phyloP scores from a whole-genome alignment of 1,140 invertebrate species.

The Bombus confusus region DNA sequence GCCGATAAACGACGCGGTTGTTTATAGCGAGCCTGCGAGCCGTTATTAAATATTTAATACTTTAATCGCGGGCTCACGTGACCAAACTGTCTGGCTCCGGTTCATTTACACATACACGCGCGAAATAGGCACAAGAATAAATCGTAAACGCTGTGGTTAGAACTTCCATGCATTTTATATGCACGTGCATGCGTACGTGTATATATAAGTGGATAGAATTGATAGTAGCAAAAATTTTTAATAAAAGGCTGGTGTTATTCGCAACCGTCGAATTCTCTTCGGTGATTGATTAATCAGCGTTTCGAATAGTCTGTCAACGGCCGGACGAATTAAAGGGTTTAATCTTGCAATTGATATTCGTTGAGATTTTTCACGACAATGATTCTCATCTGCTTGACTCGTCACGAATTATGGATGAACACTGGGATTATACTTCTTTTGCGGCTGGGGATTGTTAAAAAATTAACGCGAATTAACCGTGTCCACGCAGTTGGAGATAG shows the following conservation, averaged over 20 bases:
- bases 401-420: neutral
- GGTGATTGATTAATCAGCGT: slow-evolving; percentile 58
- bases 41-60: slow-evolving; percentile 67
- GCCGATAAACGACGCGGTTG: slow-evolving; percentile 44
- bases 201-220: neutral
- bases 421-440: neutral
- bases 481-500: neutral
- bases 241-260: slow-evolving; percentile 31
- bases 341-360: slow-evolving; percentile 17
- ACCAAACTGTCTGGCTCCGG: neutral
- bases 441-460: neutral
- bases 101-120: neutral
- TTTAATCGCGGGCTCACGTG: slow-evolving; percentile 54
- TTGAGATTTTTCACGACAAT: neutral
- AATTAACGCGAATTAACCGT: neutral
- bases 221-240: slow-evolving; percentile 41
- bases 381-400: neutral
- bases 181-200: neutral
- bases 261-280: no score
- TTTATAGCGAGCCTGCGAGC: slow-evolving; percentile 21
- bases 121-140: slow-evolving; percentile 21
- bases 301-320: neutral
- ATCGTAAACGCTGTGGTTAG: neutral
- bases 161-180: neutral
- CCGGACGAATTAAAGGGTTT: slow-evolving; percentile 53